Base-by-base conservation (phyloP, 2,113 vertebrate species). In the Poeciliopsis occidentalis region DNA sequence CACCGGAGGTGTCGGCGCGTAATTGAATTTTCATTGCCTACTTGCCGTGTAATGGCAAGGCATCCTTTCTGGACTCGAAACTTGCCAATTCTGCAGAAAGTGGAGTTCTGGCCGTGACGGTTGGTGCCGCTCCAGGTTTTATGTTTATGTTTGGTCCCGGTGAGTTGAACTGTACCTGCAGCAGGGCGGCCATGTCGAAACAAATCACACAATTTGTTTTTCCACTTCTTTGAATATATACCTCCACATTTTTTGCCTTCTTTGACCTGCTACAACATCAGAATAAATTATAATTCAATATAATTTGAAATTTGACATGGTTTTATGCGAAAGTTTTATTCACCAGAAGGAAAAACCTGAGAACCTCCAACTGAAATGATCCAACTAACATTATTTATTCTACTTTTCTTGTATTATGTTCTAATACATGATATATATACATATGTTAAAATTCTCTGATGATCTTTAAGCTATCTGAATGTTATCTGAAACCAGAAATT, bases 11-110 rank as follows among this genome's bases (percentile, higher is more conserved):
- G 89, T 76, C 79, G 82, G 67, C 72, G 27, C 70, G 44, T 75
- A 76, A 88, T 85, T 88, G 76, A 80, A 72, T 82, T 82, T 88
- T 88, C 85, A 86, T 80, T 87, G 73, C 87, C 87, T 83, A 87
- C 79, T 83, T 86, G 79, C 76, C 82, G 79, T 71, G 70, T 82
- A 80, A 77, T 74, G 84, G 67, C 74, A 69, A 76, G 8, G 76
- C 82, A 89, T 88, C 86, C 90, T 81, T 81, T 78, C n/a, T 86
- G 83, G 82, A 79, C 69, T 76, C 64, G 4, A 81, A 87, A 83
- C 73, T 70, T 76, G 82, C 82, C 66, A 75, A 17, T 66, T 60
- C 71, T 78, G 84, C 77, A 83, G 37, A 83, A 89, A 73, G 70
- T 11, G 60, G 86, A 77, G 76, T 66, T 61, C 39, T 57, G 67